These are phyloP conservation scores for Holacanthus passer DNA, from an alignment of 2,113 vertebrate genomes.

Conservation along the genomic window DNA sequence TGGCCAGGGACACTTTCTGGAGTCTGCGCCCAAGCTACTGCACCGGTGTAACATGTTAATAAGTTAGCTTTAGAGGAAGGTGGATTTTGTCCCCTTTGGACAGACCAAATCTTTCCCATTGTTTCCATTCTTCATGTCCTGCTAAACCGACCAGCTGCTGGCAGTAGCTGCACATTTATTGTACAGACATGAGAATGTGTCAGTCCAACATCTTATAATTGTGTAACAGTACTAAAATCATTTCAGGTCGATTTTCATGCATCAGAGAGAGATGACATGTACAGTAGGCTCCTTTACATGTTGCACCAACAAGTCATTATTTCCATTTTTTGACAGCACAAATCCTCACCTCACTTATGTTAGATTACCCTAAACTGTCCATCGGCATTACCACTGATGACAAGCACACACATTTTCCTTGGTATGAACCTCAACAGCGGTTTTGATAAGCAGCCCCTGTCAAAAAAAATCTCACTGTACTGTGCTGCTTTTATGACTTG, in stretches of 20 bases:
- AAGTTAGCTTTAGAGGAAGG: background rate
- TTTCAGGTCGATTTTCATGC: background rate
- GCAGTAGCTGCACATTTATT: background rate
- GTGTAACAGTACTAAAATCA: background rate
- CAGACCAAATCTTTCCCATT: no score
- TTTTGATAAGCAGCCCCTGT: conserved; percentile 4
- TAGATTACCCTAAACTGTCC: conserved; percentile 3
- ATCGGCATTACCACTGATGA: conserved; percentile 3
- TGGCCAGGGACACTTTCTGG: no score
- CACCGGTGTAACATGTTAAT: background rate
- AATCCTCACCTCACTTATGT: background rate
- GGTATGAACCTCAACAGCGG: background rate
- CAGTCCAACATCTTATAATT: background rate
- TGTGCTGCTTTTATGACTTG: conserved; percentile 4
- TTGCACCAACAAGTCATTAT: background rate
- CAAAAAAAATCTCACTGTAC: background rate
- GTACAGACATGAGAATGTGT: background rate
- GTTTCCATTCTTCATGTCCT: background rate
- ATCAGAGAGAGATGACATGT: background rate
- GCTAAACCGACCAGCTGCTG: background rate
- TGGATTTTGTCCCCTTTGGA: background rate
- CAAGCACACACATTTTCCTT: conserved; percentile 4
- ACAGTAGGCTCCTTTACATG: background rate
- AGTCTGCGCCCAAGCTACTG: no score
- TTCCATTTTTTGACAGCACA: conserved; percentile 1